These are phyloP conservation scores for Pemphredon lugubris DNA, from an alignment of 2,888 invertebrate genomes.

Conservation along the genomic window DNA sequence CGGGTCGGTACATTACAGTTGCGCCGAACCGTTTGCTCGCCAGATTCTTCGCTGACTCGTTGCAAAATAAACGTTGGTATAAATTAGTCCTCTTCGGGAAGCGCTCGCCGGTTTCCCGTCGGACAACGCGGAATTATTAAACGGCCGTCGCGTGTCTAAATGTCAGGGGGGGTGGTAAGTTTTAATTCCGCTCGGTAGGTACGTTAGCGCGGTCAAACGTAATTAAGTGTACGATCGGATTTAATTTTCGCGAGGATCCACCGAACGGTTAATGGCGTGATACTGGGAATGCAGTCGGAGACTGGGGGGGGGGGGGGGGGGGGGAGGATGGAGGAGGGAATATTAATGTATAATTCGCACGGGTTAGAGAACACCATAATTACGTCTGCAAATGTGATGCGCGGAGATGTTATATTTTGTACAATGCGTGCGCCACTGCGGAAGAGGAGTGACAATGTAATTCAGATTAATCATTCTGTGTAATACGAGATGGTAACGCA, in stretches of 20 bases:
- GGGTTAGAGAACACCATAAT: constrained; percentile 24
- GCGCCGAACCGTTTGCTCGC: too few species aligned
- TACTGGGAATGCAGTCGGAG: background rate
- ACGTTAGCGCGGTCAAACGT: constrained; percentile 39
- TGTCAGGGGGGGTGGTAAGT: too few species aligned
- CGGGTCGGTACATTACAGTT: too few species aligned
- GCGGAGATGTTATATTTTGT: background rate
- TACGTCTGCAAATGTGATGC: constrained; percentile 19
- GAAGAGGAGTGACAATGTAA: background rate
- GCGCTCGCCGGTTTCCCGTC: too few species aligned
- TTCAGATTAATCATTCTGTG: constrained; percentile 6
- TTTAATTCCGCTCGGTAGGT: constrained; percentile 9
- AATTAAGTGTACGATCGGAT: constrained; percentile 39
- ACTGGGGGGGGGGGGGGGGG: constrained; percentile 11
- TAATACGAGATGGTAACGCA: too few species aligned
- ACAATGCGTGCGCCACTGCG: background rate
- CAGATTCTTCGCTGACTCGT: too few species aligned
- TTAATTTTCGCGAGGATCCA: constrained; percentile 33
- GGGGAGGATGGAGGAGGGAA: constrained; percentile 16
- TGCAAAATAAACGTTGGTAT: too few species aligned
- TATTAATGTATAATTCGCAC: constrained; percentile 53
- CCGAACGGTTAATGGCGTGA: constrained; percentile 25
- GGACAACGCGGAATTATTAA: too few species aligned
- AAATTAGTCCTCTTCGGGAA: too few species aligned
- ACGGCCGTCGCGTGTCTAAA: too few species aligned